Evolutionary conservation across 2,113 vertebrate species (phyloP), one percentile per base, ranked within the genome.

Genomic region (Tetraodon nigroviridis): DNA sequence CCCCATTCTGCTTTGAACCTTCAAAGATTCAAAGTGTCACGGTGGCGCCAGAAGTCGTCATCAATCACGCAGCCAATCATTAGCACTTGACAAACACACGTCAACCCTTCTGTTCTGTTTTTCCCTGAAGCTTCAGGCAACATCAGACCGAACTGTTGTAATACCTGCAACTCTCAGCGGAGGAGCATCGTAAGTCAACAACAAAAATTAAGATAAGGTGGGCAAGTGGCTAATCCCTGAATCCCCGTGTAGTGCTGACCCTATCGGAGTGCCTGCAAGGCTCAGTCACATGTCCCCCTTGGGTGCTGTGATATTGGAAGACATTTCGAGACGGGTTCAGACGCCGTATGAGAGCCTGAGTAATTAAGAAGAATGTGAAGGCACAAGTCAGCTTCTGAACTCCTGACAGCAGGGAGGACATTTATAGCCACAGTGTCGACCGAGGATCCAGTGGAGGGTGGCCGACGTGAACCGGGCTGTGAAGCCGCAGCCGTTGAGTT

Each of bases 111-210:
- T 68, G 67, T 55, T 64, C 41, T 50, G 44, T 69, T 68, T 73
- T 63, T 37, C 11, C 2, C 8, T 12, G 75, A 67, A 27, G 61
- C 51, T 47, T 56, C 51, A 69, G 68, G 57, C 68, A 64, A 64
- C 56, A 57, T 63, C 24, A n/a, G 4, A 69, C 67, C 61, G 59
- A 74, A 47, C 20, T 40, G 48, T 74, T 72, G 32, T 58, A 72
- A 78, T 80, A 73, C 69, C 58, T 55, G 40, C 8, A 1, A 51
- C 56, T 67, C 64, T 70, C 51, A 29, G 61, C 53, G 18, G 62
- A 47, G 47, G 21, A 69, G 52, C 64, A 73, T 73, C 61, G 83
- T 67, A 76, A 84, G 84, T 84, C 79, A 85, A 84, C 84, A 80
- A 71, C 44, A 16, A 47, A 78, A 85, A 80, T 66, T 45, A 81